A percentile compares a stretch with the other conserved stretches of the same genome.
phyloP scores from a whole-genome alignment of 2,888 invertebrate species.

The Pilophorus perplexus region DNA sequence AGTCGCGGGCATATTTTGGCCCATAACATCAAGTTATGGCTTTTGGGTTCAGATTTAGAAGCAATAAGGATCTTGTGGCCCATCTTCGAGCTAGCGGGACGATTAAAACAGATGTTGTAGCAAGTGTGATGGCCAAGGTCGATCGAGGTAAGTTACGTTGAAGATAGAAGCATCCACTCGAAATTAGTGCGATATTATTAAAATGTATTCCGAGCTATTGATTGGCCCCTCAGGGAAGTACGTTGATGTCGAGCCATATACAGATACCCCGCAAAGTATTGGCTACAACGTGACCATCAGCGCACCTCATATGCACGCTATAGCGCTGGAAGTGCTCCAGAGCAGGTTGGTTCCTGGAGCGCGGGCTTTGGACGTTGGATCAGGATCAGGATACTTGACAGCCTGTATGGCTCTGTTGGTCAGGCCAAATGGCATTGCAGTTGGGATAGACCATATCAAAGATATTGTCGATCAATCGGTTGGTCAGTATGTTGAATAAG shows the following conservation, averaged over 20 bases:
- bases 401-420: constrained; percentile 85
- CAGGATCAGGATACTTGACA: constrained; percentile 85
- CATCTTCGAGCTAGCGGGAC: constrained; percentile 66
- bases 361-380: constrained; percentile 55
- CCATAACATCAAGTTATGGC: no score
- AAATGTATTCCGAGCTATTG: neutral
- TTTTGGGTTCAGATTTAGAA: neutral
- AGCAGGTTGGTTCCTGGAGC: constrained; percentile 72
- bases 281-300: constrained; percentile 92
- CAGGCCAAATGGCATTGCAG: constrained; percentile 63
- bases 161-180: neutral
- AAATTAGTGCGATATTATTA: neutral
- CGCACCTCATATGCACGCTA: constrained; percentile 95
- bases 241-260: constrained; percentile 71
- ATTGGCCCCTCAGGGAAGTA: constrained; percentile 60
- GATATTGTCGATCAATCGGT: constrained; percentile 71
- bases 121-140: constrained; percentile 74
- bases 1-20: no score
- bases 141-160: constrained; percentile 69
- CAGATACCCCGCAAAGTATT: constrained; percentile 87
- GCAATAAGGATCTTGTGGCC: neutral
- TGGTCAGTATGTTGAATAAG: neutral
- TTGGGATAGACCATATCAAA: constrained; percentile 87
- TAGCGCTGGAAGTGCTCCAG: constrained; percentile 78
- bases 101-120: constrained; percentile 70